Evolutionary conservation across 2,797 vertebrate genomes (phyloP), one percentile per base, ranked within the genome.

Genomic region (Sebastes jordani): DNA sequence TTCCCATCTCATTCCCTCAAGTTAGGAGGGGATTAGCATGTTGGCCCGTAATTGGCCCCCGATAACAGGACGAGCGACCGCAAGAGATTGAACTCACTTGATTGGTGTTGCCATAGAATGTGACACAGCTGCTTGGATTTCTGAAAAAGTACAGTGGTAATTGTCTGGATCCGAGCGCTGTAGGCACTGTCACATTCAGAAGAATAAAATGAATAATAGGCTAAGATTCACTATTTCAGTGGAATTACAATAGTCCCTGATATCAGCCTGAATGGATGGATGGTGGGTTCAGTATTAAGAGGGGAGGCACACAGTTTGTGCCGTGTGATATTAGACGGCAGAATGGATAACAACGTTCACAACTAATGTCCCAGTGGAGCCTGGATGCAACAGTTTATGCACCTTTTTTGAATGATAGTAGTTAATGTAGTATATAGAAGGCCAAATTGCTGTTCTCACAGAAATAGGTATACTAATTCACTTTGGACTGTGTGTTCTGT

Each of bases 231-330:
- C 87, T 81, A 70, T 67, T 68, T 82, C 18, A 58, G 13, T 30
- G 23, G 64, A 80, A 85, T 76, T 74, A 32, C 32, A 71, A 62
- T 38, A 64, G 42, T 65, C 46, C 27, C 52, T n/a, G 64, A 70
- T 65, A 29, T 32, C 30, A 60, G 60, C 61, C 30, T 27, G 14
- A 42, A 32, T 54, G 74, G 71, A 79, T 76, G 56, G 67, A 87
- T 90, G 81, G 20, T 76, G 75, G 81, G 78, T 88, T 91, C 78
- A 83, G 84, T 76, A 80, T 89, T 88, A 71, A 83, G 76, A 74
- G 8, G 18, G 58, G 29, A 74, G 32, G 71, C 46, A 66, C 73
- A 69, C 22, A 38, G 71, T 81, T 73, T 56, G 77, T 85, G 82
- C 55, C 1, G 77, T 80, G 80, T 71, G 78, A 73, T 52, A 64